A percentile compares a stretch with the other conserved stretches of the same genome.
phyloP scores from a whole-genome alignment of 2,113 vertebrate species.

The Dascyllus trimaculatus region DNA sequence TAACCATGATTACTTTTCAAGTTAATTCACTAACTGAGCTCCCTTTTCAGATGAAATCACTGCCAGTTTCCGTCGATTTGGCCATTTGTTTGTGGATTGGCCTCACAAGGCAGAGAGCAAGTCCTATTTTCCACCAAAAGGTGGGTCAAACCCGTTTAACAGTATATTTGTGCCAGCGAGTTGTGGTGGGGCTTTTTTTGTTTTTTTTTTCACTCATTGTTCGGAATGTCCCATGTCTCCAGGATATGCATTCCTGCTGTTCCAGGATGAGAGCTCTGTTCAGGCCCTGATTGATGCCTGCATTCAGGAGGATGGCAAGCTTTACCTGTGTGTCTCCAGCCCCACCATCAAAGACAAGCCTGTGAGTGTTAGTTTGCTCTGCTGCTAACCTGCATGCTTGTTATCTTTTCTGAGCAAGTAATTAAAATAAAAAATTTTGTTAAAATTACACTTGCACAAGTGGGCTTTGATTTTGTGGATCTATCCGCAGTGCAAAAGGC shows the following conservation, averaged over 20 bases:
- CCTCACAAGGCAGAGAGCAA: conserved; percentile 99
- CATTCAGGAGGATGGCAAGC: conserved; percentile 98
- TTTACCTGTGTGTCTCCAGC: conserved; percentile 98
- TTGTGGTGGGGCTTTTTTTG: background rate
- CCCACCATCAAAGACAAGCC: conserved; percentile 99
- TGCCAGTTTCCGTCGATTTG: conserved; percentile 98
- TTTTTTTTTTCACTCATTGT: background rate
- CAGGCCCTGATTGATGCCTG: conserved; percentile 98
- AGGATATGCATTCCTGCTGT: conserved; percentile 99
- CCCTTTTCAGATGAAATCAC: conserved; percentile 94
- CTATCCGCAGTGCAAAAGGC: background rate
- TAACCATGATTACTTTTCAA: background rate
- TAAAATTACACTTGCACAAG: background rate
- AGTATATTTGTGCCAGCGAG: background rate
- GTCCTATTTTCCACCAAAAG: conserved; percentile 99
- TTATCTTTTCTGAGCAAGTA: background rate
- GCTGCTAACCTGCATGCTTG: background rate
- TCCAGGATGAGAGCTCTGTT: conserved; percentile 99
- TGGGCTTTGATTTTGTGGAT: background rate
- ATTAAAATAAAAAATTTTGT: background rate
- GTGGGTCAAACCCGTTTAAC: conserved; percentile 77
- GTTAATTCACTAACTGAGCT: background rate
- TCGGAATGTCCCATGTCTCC: conserved; percentile 35
- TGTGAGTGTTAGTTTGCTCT: conserved; percentile 81
- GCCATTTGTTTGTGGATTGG: conserved; percentile 99